Evolutionary conservation across 2,113 vertebrate species (phyloP), one percentile per base, ranked within the genome.

Genomic region (Cyanoramphus novaezelandiae): DNA sequence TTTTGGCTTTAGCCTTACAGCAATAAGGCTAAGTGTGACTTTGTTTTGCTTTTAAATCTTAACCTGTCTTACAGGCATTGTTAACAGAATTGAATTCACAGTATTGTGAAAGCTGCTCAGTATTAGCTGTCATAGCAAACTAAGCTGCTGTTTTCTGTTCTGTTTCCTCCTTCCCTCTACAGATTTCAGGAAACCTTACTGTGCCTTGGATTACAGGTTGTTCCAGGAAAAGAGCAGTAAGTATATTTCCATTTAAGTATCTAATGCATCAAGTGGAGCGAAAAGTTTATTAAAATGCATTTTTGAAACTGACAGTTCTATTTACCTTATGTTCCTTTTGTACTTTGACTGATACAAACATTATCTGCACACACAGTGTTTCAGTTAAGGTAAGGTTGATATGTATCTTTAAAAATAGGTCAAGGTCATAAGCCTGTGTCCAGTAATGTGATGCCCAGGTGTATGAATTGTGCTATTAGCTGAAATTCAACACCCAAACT

Each of bases 221-320:
- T 98, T 99, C 99, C 96, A 99, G 99, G 85, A 99, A 99, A 98
- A 98, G 99, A 99, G 99, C 99, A 97, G 99, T 99, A 97, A 99
- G 99, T 98, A 97, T 81, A 63, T 96, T 96, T 96, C 59, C 79
- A 92, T 97, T 94, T 86, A 85, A 95, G 52, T 72, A 86, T 41
- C 44, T 96, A 94, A 88, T 70, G 27, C 21, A 18, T 83, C 55
- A 90, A 29, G 21, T 77, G 35, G 31, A 57, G 65, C 62, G 46
- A n/a, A 44, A 57, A 79, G 14, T 19, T 86, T 43, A 31, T 87
- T 13, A 41, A 53, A 94, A 92, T 78, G 21, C 10, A 6, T 31
- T 78, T 90, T 84, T 95, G 21, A 71, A 83, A 88, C 57, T 80
- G 37, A 75, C 27, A 60, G 21, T 65, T 77, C 60, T 49, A 0